Evolutionary conservation across 2,113 vertebrate species (phyloP).

Genomic region (Collichthys lucidus): DNA sequence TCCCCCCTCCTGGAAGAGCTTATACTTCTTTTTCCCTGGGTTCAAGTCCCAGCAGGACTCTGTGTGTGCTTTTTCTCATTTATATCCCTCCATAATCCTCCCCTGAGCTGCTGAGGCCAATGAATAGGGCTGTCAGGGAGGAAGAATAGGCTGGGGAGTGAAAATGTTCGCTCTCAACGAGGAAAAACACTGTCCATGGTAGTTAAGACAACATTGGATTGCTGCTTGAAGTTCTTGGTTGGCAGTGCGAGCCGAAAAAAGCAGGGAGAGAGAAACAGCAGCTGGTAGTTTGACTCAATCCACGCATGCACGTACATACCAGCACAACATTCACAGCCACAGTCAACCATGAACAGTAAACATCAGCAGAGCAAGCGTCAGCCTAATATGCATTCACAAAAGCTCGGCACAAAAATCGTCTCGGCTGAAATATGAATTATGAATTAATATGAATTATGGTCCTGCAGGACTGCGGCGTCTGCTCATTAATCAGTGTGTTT

Average conservation of each 20-base stretch:
- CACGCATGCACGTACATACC: neutral
- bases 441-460: constrained; percentile 76
- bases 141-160: constrained; percentile 30
- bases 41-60: constrained; percentile 58
- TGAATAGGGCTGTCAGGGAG: constrained; percentile 55
- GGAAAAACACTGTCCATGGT: constrained; percentile 10
- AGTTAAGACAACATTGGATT: constrained; percentile 25
- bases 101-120: constrained; percentile 55
- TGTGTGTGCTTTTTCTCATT: constrained; percentile 52
- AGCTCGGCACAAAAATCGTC: constrained; percentile 59
- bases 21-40: constrained; percentile 22
- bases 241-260: neutral
- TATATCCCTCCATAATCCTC: constrained; percentile 64
- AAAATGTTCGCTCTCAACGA: constrained; percentile 32
- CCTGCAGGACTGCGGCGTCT: constrained; percentile 43
- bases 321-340: constrained; percentile 22
- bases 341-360: constrained; percentile 58
- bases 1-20: constrained; percentile 25
- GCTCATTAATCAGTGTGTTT: constrained; percentile 74
- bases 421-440: constrained; percentile 71
- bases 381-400: constrained; percentile 65
- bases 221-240: constrained; percentile 29
- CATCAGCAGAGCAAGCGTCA: constrained; percentile 45
- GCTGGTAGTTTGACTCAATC: neutral
- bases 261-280: neutral